These are phyloP conservation scores for Plotosus lineatus DNA, from an alignment of 2,113 vertebrate species.

Conservation along the genomic window DNA sequence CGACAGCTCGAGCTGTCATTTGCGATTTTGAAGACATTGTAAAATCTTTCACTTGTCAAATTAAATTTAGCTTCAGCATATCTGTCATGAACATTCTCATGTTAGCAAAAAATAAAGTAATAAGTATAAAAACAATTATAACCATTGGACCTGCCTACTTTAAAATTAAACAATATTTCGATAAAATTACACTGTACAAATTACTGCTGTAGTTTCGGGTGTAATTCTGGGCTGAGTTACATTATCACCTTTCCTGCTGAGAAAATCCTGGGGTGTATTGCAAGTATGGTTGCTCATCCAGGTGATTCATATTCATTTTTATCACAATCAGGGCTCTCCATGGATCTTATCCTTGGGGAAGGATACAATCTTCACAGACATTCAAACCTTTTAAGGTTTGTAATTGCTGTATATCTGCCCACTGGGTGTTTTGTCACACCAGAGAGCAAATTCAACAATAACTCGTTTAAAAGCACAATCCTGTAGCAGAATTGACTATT, in stretches of 20 bases:
- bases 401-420: slow-evolving; percentile 45
- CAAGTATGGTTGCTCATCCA: slow-evolving; percentile 25
- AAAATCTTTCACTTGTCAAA: too few species aligned
- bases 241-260: background rate
- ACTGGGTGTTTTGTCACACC: slow-evolving; percentile 43
- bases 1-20: too few species aligned
- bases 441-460: slow-evolving; percentile 57
- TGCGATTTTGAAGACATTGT: too few species aligned
- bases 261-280: background rate
- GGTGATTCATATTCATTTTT: slow-evolving; percentile 38
- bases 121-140: too few species aligned
- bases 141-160: too few species aligned
- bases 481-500: slow-evolving; percentile 39
- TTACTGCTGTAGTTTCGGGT: background rate
- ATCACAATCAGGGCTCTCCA: slow-evolving; percentile 40
- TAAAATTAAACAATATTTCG: background rate
- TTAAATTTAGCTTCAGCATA: background rate
- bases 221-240: background rate
- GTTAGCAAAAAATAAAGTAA: background rate
- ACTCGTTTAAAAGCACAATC: slow-evolving; percentile 42
- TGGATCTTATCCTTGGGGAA: slow-evolving; percentile 52
- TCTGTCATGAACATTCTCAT: background rate
- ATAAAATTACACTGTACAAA: background rate
- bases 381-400: slow-evolving; percentile 48
- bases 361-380: slow-evolving; percentile 40